Base-by-base conservation (phyloP, 2,888 invertebrate genomes). In the Ariolimax columbianus region DNA sequence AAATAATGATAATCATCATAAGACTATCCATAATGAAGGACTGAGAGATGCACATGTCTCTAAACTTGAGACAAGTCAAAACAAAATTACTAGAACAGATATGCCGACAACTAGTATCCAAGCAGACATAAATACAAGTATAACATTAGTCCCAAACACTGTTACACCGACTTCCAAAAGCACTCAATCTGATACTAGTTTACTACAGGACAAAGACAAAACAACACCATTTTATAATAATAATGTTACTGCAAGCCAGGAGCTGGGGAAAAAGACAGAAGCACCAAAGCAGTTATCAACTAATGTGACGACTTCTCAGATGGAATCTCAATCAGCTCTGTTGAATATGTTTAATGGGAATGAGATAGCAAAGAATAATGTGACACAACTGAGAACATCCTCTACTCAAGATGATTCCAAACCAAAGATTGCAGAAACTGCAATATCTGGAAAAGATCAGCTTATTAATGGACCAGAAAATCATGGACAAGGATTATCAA, bases 401-500 rank as follows among this genome's bases (percentile, higher is more conserved):
- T 23, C 14, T 38, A 26, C 77, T 36, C 23, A 30, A 38, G 38
- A 2, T 38, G 38, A 77, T 17, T 14, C 9, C 3, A 19, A 36
- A 26, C 1, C 26, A 38, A 23, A 23, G 36, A 55, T 43, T 77
- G 23, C 77, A 36, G 33, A 43, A 9, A 55, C n/a, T 77, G 77
- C 43, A 47, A 23, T 7, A 33, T 1, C 55, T 55, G 30, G 38
- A n/a, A 19, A 55, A 38, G 59, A 55, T 23, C 77, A 59, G 26
- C 26, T 23, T 36, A 38, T 7, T 6, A 38, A 6, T 36, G 63
- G n/a, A 11, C 36, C 9, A 26, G 30, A 40, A 43, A 40, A 26
- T 40, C 30, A 47, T 26, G 66, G 43, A 68, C 79, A 43, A 68
- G 68, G 68, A 17, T n/a, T 79, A 14, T 68, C 79, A 66, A 79